Evolutionary conservation across 2,113 vertebrate genomes (phyloP), one percentile per base, ranked within the genome.

Genomic region (Gymnogyps californianus): DNA sequence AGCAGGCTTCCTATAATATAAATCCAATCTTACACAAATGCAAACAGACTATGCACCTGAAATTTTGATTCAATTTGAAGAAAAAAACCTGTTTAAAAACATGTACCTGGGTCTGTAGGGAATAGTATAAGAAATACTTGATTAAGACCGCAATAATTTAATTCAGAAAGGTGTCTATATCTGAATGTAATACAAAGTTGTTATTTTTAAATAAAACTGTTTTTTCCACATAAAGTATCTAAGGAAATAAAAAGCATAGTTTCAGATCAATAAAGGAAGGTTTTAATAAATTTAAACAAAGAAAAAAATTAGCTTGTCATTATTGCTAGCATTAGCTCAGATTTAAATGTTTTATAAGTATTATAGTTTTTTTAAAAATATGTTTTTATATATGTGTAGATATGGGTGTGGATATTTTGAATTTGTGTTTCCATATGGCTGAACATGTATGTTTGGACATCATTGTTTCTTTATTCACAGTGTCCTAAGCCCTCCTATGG

Each of bases 1-100:
- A 96, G 95, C 70, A 81, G 84, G 40, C 87, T 96, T 98, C 88
- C 95, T 89, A 10, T 95, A 97, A 87, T 96, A 93, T 96, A 96
- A 96, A 97, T 94, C 76, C 70, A 94, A 24, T 82, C 89, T 93
- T 93, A 47, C 85, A 82, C 66, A 96, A 96, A 95, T 88, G 78
- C 96, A 98, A 95, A 96, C 96, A 98, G 90, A 89, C 89, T 94
- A 38, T 80, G 84, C 71, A 81, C 74, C 87, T 96, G 78, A 91
- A 96, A 95, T 95, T 96, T 97, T 31, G 49, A 94, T 97, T 96
- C 80, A 92, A 51, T 95, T 84, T 94, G 59, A 90, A 89, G 86
- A 89, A 32, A 94, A 90, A 96, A 89, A 57, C 25, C 69, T 71
- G 22, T 87, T 93, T 90, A 94, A 96, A 94, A 92, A 62, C 11